Evolutionary conservation across 1,140 invertebrate genomes (phyloP).

Genomic region (Matsumurasca onukii): DNA sequence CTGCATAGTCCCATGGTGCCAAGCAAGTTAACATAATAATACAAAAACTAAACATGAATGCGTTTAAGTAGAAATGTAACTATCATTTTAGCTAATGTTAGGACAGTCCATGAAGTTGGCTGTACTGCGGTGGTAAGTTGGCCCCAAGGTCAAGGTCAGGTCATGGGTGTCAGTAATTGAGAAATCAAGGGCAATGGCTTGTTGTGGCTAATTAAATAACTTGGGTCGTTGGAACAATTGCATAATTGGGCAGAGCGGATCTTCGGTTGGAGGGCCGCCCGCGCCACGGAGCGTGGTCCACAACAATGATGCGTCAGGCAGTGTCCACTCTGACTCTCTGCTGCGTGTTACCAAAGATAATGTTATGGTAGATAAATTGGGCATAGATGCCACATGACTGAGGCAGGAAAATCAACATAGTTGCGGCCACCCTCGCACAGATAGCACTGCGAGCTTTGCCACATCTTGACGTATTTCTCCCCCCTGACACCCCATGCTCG

Average conservation of each 20-base stretch:
- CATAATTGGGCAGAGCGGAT: conserved; percentile 12
- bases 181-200: conserved; percentile 24
- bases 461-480: no score
- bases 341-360: background rate
- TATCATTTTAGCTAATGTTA: background rate
- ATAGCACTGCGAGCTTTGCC: no score
- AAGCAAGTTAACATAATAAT: no score
- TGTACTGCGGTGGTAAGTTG: background rate
- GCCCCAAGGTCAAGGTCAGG: conserved; percentile 10
- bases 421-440: no score
- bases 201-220: conserved; percentile 27
- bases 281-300: background rate
- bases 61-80: no score
- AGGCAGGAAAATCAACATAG: no score
- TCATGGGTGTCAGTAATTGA: conserved; percentile 16
- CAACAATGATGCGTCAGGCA: background rate
- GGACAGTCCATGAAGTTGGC: background rate
- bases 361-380: no score
- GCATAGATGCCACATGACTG: no score
- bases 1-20: no score
- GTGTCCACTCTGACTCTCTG: background rate
- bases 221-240: conserved; percentile 22
- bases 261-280: background rate
- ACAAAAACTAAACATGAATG: no score
- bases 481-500: no score